Evolutionary conservation across 2,888 invertebrate genomes (phyloP).

Genomic region (Acrocera orbiculus): DNA sequence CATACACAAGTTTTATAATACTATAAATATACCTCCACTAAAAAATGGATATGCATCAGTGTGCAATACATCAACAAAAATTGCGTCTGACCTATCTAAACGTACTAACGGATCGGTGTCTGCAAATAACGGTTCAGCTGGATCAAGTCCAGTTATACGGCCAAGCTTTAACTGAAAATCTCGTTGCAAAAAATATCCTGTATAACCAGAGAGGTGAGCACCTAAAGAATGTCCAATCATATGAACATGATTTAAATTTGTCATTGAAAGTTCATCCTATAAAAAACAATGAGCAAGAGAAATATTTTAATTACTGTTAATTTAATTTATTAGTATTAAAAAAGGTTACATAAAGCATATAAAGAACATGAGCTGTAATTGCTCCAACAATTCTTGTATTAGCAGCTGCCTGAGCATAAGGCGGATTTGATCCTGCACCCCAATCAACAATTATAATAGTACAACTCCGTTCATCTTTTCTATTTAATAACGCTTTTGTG

Average conservation of each 20-base stretch:
- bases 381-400: conserved; percentile 75
- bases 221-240: conserved; percentile 76
- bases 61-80: conserved; percentile 79
- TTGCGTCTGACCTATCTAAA: conserved; percentile 69
- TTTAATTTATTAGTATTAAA: background rate
- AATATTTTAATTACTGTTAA: background rate
- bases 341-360: conserved; percentile 33
- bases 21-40: conserved; percentile 36
- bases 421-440: conserved; percentile 70
- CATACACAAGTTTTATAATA: conserved; percentile 4
- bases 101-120: conserved; percentile 64
- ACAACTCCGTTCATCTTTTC: conserved; percentile 44
- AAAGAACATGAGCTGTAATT: conserved; percentile 57
- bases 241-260: conserved; percentile 50
- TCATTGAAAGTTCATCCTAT: conserved; percentile 37
- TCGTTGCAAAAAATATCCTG: conserved; percentile 57
- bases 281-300: conserved; percentile 13
- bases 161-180: conserved; percentile 52
- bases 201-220: conserved; percentile 68
- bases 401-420: conserved; percentile 82
- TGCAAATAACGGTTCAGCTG: conserved; percentile 81
- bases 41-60: conserved; percentile 68
- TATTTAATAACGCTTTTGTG: conserved; percentile 47
- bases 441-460: conserved; percentile 71
- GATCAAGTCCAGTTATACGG: conserved; percentile 75